Conservation (phyloP, 2,888 invertebrate genomes). For the Sclerodermus sp. region DNA sequence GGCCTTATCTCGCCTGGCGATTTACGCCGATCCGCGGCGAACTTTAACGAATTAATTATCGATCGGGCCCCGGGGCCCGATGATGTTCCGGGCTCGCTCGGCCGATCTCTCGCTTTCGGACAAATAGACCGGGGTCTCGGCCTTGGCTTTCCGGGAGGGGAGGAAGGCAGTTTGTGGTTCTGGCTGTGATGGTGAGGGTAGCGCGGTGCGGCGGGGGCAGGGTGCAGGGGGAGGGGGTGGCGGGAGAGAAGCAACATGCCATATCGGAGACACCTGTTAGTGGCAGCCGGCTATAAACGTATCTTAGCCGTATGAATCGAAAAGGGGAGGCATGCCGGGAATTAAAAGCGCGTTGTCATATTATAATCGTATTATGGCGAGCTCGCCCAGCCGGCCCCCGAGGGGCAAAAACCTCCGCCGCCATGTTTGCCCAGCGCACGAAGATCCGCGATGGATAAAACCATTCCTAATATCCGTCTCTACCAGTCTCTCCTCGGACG, state of each 20-base stretch:
- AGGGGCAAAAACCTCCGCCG: constrained; percentile 19
- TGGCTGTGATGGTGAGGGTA: too few species aligned
- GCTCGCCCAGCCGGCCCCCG: constrained; percentile 18
- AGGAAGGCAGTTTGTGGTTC: too few species aligned
- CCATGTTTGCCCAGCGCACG: constrained; percentile 19
- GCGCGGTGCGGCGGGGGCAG: too few species aligned
- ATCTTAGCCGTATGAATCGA: constrained; percentile 39
- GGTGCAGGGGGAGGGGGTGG: constrained; percentile 21
- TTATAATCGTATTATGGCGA: constrained; percentile 52
- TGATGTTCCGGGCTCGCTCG: too few species aligned
- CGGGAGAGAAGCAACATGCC: constrained; percentile 48
- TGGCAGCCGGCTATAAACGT: constrained; percentile 33
- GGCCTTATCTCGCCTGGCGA: too few species aligned
- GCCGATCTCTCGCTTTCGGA: too few species aligned
- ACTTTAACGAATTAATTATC: too few species aligned
- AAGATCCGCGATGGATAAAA: constrained; percentile 23
- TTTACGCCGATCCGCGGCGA: too few species aligned
- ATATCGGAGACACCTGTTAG: constrained; percentile 55
- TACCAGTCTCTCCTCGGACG: too few species aligned
- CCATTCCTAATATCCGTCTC: neutral
- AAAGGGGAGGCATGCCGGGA: constrained; percentile 39
- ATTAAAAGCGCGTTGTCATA: constrained; percentile 51
- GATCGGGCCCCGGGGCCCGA: too few species aligned
- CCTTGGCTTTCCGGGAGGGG: too few species aligned
- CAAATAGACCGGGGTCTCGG: too few species aligned